These are phyloP conservation scores for Apaloderma vittatum DNA, from an alignment of 2,113 vertebrate species.

Conservation along the genomic window DNA sequence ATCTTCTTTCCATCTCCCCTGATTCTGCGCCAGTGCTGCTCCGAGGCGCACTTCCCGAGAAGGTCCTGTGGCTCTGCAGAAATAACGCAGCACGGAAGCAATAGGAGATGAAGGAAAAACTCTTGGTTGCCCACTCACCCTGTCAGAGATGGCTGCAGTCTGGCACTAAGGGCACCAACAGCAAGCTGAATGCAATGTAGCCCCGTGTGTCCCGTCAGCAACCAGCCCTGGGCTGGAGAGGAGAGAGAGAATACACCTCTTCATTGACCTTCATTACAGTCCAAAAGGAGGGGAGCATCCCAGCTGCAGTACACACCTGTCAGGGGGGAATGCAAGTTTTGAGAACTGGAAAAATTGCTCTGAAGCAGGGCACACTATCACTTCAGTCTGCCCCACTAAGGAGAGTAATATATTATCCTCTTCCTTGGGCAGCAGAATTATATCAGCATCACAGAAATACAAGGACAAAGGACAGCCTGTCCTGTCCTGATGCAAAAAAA, in stretches of 20 bases:
- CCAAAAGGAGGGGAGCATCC: not conserved
- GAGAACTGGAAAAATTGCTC: not conserved
- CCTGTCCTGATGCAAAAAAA: conserved; percentile 53
- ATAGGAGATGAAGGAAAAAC: not conserved
- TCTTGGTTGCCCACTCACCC: not conserved
- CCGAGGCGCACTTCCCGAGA: rapidly evolving
- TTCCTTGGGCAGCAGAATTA: not conserved
- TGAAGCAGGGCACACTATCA: not conserved
- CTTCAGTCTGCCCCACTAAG: not conserved
- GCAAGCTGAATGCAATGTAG: rapidly evolving
- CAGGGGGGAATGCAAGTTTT: not conserved
- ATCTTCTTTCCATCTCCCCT: not conserved
- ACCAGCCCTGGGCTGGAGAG: not conserved
- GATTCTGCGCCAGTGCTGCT: not conserved
- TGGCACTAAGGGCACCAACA: not conserved
- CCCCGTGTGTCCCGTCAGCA: not conserved
- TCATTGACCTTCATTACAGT: not conserved
- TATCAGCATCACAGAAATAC: not conserved
- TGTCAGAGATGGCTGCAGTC: not conserved
- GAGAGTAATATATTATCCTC: not conserved
- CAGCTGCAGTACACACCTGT: not conserved
- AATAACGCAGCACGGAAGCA: rapidly evolving
- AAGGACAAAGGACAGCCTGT: conserved; percentile 43
- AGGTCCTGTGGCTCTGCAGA: not conserved
- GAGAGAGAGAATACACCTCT: not conserved